Percentiles rank a stretch among this genome's conserved stretches.
Evolutionary conservation across 2,797 vertebrate genomes (phyloP).

Genomic region (Melanotaenia parkinsoni): DNA sequence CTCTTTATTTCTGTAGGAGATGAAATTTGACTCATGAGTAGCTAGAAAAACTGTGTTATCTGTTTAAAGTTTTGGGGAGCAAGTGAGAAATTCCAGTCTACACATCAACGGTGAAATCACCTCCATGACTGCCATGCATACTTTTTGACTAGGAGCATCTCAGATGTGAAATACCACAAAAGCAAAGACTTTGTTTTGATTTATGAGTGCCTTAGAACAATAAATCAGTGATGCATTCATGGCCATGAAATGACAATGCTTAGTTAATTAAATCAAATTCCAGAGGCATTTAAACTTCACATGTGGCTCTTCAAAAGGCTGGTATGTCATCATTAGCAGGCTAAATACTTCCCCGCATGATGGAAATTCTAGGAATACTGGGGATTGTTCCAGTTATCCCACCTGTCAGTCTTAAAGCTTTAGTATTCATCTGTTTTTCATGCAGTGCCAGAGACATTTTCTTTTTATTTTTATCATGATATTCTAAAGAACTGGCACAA

Average conservation of each 20-base stretch:
- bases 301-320: neutral
- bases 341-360: constrained; percentile 12
- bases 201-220: constrained; percentile 9
- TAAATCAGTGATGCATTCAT: constrained; percentile 14
- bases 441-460: neutral
- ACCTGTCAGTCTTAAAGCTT: neutral
- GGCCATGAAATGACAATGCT: constrained; percentile 19
- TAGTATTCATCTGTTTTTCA: neutral
- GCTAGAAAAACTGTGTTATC: neutral
- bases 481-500: neutral
- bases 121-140: neutral
- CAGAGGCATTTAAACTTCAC: constrained; percentile 17
- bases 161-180: neutral
- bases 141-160: constrained; percentile 10
- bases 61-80: constrained; percentile 17
- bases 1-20: neutral
- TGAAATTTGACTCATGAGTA: constrained; percentile 1
- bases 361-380: constrained; percentile 30
- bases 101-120: constrained; percentile 43
- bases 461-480: neutral
- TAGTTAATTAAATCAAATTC: constrained; percentile 29
- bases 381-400: constrained; percentile 9
- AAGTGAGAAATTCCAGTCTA: constrained; percentile 36
- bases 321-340: neutral
- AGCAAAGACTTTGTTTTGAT: constrained; percentile 9